Evolutionary conservation across 37 sponge, comb jelly and placozoan species (phyloP), one percentile per base, ranked within the genome.

Genomic region (Lycopodina hypogea): DNA sequence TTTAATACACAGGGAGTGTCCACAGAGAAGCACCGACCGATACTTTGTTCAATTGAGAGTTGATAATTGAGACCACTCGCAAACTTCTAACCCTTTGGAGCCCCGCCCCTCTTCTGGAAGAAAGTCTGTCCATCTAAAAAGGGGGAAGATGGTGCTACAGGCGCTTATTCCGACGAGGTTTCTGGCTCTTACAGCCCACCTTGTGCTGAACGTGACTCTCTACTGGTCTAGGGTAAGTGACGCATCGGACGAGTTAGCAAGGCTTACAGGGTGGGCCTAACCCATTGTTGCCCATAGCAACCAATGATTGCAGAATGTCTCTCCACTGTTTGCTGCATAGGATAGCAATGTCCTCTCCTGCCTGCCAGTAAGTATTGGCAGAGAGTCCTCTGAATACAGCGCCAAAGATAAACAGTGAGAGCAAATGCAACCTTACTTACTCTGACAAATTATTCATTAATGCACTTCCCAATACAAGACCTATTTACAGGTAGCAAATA

Each of bases 171-270:
- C 93, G 4, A 78, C 89, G 15, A 83, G 93, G 24, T 93, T 93
- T 75, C 78, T 93, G 6, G 74, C 84, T 0, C 84, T 93, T 35
- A 89, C 78, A 1, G 93, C 90, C n/a, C 93, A 93, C 75, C 56
- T 93, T 32, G 87, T 89, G 24, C 55, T 89, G 41, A 93, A 74
- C 53, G 69, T 93, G 70, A 86, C 80, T 77, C 74, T 93, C 15
- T 93, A 77, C 80, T 93, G 87, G 88, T 82, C 87, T 18, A 81
- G 93, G 35, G 91, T 90, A 66, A 78, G 90, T 71, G 21, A 30
- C 56, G 6, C 12, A 6, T 18, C 2, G 38, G 3, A 37, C 9
- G 2, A 68, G 3, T 8, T 38, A 68, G 59, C 32, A 34, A 38
- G 11, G 9, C 22, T 2, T 32, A 56, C 12, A 71, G 8, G 45